Base-by-base conservation (phyloP, 2,113 vertebrate species). In the Polypterus bichir region DNA sequence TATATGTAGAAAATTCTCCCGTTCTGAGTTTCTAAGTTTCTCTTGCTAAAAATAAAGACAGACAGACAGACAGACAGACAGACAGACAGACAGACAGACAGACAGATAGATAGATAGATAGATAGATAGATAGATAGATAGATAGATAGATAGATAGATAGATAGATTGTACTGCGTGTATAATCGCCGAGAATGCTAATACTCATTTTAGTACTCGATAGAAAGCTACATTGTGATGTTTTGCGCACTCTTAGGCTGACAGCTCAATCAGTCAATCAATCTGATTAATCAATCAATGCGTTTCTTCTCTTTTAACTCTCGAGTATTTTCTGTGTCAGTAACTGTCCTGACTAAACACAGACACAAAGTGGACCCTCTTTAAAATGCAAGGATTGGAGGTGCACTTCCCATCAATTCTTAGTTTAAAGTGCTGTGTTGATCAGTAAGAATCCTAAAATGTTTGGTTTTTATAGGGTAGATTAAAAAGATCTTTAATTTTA, bases 241-340 rank as follows among this genome's bases (percentile, higher is more conserved):
- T 64, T 64, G 44, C 11, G 48, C 48, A 71, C 60, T 63, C 52
- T 63, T 49, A 60, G 67, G 70, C 81, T 88, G 85, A 89, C 87
- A 87, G 83, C 87, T 89, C 83, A 84, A 88, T 89, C 87, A 79
- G 77, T 80, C 78, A 73, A 81, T 83, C 86, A 82, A 85, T 85
- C 82, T 83, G 62, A 69, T 67, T 9, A 77, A 81, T 85, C 86
- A 88, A 87, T 89, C 86, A 86, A 83, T 81, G 75, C 64, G 80
- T 81, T 27, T 27, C 81, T 90, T 89, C 87, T 86, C 78, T 69
- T 86, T 80, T 71, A 73, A 81, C 76, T 76, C 83, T 77, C 75
- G 65, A 77, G 79, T 71, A 76, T 70, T 74, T 67, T 64, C 74
- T 64, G 65, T 79, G 83, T 83, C 81, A 84, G 75, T 86, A 85